phyloP scores from a whole-genome alignment of 2,113 vertebrate genomes.

The Cromileptes altivelis region DNA sequence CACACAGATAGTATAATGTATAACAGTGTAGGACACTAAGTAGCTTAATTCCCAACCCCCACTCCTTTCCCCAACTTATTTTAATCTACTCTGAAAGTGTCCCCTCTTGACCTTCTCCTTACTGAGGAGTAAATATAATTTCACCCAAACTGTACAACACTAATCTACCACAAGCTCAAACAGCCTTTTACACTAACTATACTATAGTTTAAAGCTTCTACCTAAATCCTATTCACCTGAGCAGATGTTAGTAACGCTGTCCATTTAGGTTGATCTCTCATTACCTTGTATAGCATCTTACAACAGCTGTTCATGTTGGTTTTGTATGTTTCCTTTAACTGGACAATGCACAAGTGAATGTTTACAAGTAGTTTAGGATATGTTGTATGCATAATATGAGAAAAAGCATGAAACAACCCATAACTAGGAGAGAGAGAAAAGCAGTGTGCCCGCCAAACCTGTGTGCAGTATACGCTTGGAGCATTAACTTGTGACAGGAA shows the following conservation, averaged over 20 bases:
- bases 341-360: neutral
- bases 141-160: slow-evolving; percentile 21
- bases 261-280: neutral
- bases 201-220: neutral
- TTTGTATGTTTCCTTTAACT: neutral
- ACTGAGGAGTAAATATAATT: slow-evolving; percentile 17
- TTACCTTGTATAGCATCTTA: neutral
- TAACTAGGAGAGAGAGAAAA: neutral
- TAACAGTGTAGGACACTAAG: slow-evolving; percentile 10
- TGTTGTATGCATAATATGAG: neutral
- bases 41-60: slow-evolving; percentile 15
- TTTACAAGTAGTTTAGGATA: neutral
- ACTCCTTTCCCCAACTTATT: slow-evolving; percentile 10
- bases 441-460: neutral
- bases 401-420: neutral
- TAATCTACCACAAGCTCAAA: slow-evolving; percentile 19
- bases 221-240: slow-evolving; percentile 9
- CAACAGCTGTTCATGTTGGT: neutral
- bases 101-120: slow-evolving; percentile 16
- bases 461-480: neutral
- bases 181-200: neutral
- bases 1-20: neutral
- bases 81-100: slow-evolving; percentile 34
- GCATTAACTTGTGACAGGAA: neutral
- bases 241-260: neutral